Evolutionary conservation across 2,888 invertebrate species (phyloP).

Genomic region (Trachelus troglodyta): DNA sequence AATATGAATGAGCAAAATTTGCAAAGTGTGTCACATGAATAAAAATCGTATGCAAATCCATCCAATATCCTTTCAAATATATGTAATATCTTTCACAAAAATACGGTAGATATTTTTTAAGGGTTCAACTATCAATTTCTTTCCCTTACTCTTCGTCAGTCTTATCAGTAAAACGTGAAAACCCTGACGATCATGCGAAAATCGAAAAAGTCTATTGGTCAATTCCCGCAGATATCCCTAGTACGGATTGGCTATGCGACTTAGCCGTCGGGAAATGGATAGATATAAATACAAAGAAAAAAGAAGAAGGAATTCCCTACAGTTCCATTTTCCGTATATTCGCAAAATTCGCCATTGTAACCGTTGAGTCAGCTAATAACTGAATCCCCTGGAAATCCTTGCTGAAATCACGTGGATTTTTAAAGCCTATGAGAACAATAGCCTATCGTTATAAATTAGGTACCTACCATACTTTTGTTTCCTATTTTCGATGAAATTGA

Average conservation of each 20-base stretch:
- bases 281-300: background rate
- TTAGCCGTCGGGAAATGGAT: background rate
- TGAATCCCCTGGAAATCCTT: background rate
- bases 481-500: slow-evolving; percentile 12
- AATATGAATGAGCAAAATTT: too few relatives aligned
- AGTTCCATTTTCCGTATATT: background rate
- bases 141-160: too few relatives aligned
- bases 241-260: background rate
- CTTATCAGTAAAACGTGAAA: background rate
- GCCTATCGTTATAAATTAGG: slow-evolving; percentile 17
- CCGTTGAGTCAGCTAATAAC: background rate
- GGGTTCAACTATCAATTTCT: too few relatives aligned
- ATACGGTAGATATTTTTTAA: too few relatives aligned
- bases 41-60: too few relatives aligned
- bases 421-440: slow-evolving; percentile 13
- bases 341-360: background rate
- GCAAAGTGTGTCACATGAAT: too few relatives aligned
- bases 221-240: background rate
- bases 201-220: background rate
- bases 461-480: slow-evolving; percentile 13
- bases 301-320: background rate
- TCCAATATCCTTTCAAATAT: too few relatives aligned
- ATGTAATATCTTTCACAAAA: too few relatives aligned
- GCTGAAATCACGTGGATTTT: background rate
- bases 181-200: background rate